A percentile compares a stretch with the other conserved stretches of the same genome.
phyloP scores from a whole-genome alignment of 2,113 vertebrate genomes.

The Nematolebias whitei region DNA sequence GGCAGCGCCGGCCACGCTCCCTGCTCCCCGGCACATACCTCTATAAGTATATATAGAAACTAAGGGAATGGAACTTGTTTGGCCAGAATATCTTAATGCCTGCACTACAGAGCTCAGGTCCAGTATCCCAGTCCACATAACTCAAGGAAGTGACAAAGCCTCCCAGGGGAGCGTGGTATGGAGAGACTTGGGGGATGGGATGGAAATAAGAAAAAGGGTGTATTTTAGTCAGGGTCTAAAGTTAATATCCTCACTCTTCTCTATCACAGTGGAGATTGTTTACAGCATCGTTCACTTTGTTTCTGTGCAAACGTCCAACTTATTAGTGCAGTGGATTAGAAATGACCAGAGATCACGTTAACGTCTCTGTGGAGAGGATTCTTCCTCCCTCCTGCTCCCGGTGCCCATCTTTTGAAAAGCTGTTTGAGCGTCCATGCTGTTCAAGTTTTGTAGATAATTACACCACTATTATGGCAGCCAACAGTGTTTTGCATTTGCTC shows the following conservation, averaged over 20 bases:
- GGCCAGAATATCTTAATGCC: slow-evolving; percentile 71
- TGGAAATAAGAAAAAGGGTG: slow-evolving; percentile 46
- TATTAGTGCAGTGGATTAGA: slow-evolving; percentile 35
- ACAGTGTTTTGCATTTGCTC: slow-evolving; percentile 48
- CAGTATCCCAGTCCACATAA: slow-evolving; percentile 75
- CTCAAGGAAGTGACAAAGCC: slow-evolving; percentile 75
- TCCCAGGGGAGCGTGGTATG: slow-evolving; percentile 44
- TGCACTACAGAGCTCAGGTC: slow-evolving; percentile 58
- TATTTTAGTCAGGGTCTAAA: slow-evolving; percentile 52
- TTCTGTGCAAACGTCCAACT: slow-evolving; percentile 20
- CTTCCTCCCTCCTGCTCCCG: slow-evolving; percentile 8
- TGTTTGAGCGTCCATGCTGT: slow-evolving; percentile 17
- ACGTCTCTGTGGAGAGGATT: slow-evolving; percentile 6
- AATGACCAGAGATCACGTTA: slow-evolving; percentile 42
- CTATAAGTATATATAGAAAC: slow-evolving; percentile 68
- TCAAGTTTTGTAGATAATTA: slow-evolving; percentile 60
- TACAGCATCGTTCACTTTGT: slow-evolving; percentile 32
- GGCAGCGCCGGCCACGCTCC: slow-evolving; percentile 48
- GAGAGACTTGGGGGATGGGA: slow-evolving; percentile 20
- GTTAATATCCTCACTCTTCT: slow-evolving; percentile 42
- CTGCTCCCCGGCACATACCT: slow-evolving; percentile 39
- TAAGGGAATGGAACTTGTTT: slow-evolving; percentile 75
- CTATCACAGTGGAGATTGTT: slow-evolving; percentile 23
- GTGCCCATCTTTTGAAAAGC: slow-evolving; percentile 29
- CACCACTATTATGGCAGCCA: slow-evolving; percentile 49